A percentile compares a stretch with the other conserved stretches of the same genome.
These are phyloP conservation scores for Perca schrenkii DNA, from an alignment of 2,113 vertebrate genomes.

Conservation along the genomic window DNA sequence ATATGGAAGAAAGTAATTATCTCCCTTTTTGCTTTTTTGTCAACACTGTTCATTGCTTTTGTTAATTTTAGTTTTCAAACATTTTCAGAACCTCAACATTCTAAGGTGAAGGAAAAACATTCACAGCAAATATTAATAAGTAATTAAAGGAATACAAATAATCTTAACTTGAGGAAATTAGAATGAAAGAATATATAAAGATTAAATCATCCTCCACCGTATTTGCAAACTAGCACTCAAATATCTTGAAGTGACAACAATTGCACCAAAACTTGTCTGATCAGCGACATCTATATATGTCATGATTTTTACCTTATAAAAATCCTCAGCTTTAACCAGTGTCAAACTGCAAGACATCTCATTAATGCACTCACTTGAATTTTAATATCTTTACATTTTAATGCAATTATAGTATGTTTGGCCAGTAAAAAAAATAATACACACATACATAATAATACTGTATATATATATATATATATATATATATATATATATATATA, in stretches of 20 bases:
- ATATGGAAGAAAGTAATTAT: neutral
- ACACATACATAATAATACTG: no score
- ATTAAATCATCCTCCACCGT: no score
- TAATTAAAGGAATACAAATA: neutral
- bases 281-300: neutral
- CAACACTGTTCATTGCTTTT: neutral
- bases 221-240: no score
- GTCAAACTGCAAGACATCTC: neutral
- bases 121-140: neutral
- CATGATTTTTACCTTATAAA: neutral
- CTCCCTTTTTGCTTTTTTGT: neutral
- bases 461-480: no score
- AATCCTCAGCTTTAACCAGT: neutral
- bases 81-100: neutral
- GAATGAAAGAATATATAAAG: neutral
- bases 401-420: neutral
- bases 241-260: neutral
- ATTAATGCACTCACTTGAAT: neutral
- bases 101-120: neutral
- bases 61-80: neutral
- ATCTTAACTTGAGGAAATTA: neutral
- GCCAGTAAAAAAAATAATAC: neutral
- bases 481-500: no score
- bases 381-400: neutral
- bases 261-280: neutral